A percentile compares a stretch with the other conserved stretches of the same genome.
Conservation (phyloP, 2,113 vertebrate species). For the Sardina pilchardus region DNA sequence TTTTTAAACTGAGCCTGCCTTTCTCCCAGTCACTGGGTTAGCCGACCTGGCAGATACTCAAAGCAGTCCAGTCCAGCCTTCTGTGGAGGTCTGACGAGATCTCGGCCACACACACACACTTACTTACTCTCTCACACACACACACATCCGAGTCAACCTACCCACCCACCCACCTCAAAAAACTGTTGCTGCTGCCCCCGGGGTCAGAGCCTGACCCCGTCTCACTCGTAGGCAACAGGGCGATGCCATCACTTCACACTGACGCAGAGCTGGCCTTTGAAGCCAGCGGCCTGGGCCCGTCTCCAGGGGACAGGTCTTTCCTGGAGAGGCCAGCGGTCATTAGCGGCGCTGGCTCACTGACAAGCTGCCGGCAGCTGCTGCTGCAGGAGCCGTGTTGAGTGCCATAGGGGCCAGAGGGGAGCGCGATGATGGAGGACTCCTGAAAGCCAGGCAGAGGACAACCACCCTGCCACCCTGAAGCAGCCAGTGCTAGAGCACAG, state of each 20-base stretch:
- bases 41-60: conserved; percentile 55
- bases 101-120: not conserved
- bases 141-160: not conserved
- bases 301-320: not conserved
- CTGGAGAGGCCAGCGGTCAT: not conserved
- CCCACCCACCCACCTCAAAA: not conserved
- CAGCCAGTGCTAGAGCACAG: too few species aligned
- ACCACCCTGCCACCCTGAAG: not conserved
- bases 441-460: conserved; percentile 39
- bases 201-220: not conserved
- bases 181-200: not conserved
- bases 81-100: not conserved
- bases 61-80: not conserved
- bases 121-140: not conserved
- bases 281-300: not conserved
- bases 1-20: not conserved
- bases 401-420: conserved; percentile 7
- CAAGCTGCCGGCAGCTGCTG: conserved; percentile 16
- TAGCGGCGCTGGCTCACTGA: conserved; percentile 11
- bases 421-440: conserved; percentile 47
- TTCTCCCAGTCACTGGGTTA: conserved; percentile 28
- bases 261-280: conserved; percentile 1
- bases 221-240: not conserved
- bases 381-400: not conserved
- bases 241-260: conserved; percentile 15